Evolutionary conservation across 2,888 invertebrate species (phyloP).

Genomic region (Acanthococcus lagerstroemiae): DNA sequence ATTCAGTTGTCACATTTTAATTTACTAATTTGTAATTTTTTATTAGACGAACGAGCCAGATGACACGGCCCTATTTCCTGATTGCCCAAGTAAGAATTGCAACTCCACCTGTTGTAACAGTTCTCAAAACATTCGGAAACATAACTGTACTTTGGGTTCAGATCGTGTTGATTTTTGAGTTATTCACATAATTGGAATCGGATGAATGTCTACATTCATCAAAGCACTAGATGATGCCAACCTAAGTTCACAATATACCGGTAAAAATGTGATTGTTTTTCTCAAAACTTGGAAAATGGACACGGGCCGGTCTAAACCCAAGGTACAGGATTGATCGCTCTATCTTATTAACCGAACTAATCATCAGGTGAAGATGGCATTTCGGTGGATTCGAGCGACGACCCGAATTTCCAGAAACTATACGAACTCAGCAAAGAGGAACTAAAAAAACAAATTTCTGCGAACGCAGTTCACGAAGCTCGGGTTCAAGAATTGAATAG

Average conservation of each 20-base stretch:
- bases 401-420: slow-evolving; percentile 24
- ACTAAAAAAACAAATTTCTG: slow-evolving; percentile 29
- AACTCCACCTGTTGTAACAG: no score
- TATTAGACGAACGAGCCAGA: slow-evolving; percentile 3
- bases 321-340: no score
- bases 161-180: no score
- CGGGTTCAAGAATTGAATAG: slow-evolving; percentile 37
- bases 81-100: slow-evolving; percentile 10
- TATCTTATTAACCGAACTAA: no score
- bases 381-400: slow-evolving; percentile 32
- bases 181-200: no score
- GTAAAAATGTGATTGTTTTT: no score
- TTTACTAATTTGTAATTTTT: background rate
- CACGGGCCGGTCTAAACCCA: no score
- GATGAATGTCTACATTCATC: no score
- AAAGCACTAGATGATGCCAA: no score
- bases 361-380: slow-evolving; percentile 32
- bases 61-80: slow-evolving; percentile 14
- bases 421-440: slow-evolving; percentile 24
- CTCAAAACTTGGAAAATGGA: no score
- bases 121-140: background rate
- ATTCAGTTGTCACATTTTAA: background rate
- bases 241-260: no score
- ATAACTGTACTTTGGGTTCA: no score
- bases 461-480: slow-evolving; percentile 32